Conservation (phyloP, 2,113 vertebrate genomes). For the Hystrix brachyura region DNA sequence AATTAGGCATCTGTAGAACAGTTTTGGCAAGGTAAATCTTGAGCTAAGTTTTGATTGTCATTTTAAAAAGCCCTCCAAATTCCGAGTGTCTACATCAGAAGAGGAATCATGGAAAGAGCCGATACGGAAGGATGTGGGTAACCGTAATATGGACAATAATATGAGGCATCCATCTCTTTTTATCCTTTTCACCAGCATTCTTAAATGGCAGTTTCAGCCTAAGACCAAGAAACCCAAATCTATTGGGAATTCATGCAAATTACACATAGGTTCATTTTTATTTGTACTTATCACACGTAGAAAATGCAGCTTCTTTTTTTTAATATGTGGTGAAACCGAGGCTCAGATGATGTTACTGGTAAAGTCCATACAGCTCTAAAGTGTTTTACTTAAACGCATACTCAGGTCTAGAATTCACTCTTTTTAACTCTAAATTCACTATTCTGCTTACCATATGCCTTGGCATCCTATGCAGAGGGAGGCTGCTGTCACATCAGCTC, state of each 20-base stretch:
- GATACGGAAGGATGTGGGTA: background rate
- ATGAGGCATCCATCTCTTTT: too few relatives aligned
- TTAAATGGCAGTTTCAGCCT: background rate
- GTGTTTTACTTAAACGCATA: background rate
- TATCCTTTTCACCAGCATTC: background rate
- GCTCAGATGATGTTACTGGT: background rate
- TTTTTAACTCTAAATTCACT: background rate
- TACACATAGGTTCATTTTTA: background rate
- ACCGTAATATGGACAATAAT: accelerated
- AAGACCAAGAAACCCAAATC: slow-evolving; percentile 8
- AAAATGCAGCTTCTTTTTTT: slow-evolving; percentile 14
- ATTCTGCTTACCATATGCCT: background rate
- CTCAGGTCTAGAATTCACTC: background rate
- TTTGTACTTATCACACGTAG: slow-evolving; percentile 27
- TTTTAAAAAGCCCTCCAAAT: background rate
- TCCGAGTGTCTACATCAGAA: background rate
- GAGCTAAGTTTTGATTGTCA: slow-evolving; percentile 26
- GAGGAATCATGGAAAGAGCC: background rate
- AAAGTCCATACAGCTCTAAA: background rate
- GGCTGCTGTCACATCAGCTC: too few relatives aligned
- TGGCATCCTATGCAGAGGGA: background rate
- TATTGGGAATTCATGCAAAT: background rate
- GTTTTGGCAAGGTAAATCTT: slow-evolving; percentile 27
- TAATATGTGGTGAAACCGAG: background rate
- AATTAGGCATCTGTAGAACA: slow-evolving; percentile 37